Conservation (phyloP, 2,113 vertebrate genomes). For the Anhinga anhinga region DNA sequence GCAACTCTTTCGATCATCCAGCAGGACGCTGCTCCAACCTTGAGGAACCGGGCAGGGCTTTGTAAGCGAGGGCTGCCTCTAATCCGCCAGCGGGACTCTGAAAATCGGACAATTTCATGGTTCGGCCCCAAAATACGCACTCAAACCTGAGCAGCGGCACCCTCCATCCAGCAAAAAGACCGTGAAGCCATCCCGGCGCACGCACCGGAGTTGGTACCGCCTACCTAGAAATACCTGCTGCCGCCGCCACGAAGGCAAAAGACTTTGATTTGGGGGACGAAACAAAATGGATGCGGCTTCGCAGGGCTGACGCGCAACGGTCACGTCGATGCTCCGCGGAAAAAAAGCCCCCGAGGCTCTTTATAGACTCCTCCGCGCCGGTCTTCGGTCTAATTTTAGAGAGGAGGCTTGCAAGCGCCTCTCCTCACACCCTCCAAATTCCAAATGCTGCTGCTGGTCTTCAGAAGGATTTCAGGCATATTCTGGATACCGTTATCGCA, state of each 20-base stretch:
- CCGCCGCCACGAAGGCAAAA: neutral
- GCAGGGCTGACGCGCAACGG: fast-evolving
- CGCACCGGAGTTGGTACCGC: neutral
- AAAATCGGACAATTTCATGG: fast-evolving
- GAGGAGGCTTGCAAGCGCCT: neutral
- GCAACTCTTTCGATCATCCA: neutral
- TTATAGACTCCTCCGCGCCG: neutral
- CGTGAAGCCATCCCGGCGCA: neutral
- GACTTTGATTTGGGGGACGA: neutral
- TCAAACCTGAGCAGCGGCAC: fast-evolving
- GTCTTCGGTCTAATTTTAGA: constrained; percentile 20
- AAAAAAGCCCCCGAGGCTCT: neutral
- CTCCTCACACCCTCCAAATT: neutral
- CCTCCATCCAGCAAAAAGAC: neutral
- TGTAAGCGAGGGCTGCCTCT: neutral
- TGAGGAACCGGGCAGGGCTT: neutral
- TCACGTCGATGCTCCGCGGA: neutral
- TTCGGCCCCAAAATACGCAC: neutral
- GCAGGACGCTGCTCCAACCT: neutral
- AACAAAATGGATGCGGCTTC: neutral
- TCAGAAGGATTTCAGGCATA: neutral
- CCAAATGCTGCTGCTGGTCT: neutral
- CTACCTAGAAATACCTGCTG: neutral
- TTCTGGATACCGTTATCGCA: neutral
- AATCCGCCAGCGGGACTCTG: fast-evolving